phyloP scores from a whole-genome alignment of 2,888 invertebrate species.

The Brachycybe producta region DNA sequence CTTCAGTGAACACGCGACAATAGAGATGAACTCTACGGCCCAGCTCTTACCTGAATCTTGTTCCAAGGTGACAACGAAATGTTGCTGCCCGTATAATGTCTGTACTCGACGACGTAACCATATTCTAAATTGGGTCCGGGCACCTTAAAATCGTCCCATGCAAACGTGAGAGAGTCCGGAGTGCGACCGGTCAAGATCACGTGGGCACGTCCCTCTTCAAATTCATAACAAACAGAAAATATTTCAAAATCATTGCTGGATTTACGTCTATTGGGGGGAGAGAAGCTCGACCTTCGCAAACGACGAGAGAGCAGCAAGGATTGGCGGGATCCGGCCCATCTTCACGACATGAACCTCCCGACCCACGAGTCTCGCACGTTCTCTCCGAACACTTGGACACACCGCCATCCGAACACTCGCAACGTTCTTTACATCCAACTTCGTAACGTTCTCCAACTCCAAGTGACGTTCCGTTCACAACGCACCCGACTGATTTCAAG shows the following conservation, averaged over 20 bases:
- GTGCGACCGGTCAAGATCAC: constrained; percentile 27
- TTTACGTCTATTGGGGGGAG: too few relatives aligned
- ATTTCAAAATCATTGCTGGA: not conserved
- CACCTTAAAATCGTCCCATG: constrained; percentile 30
- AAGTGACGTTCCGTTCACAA: constrained; percentile 13
- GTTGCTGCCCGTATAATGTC: constrained; percentile 9
- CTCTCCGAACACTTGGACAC: constrained; percentile 54
- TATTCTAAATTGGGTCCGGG: constrained; percentile 24
- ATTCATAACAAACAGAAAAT: constrained; percentile 14
- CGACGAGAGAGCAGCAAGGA: constrained; percentile 19
- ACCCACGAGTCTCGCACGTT: not conserved
- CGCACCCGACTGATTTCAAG: constrained; percentile 17
- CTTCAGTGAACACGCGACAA: too few relatives aligned
- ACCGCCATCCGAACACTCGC: constrained; percentile 56
- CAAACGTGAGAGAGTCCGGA: constrained; percentile 26
- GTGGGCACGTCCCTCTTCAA: constrained; percentile 26
- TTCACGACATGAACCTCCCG: constrained; percentile 14
- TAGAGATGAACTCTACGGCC: not conserved
- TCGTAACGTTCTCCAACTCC: constrained; percentile 53
- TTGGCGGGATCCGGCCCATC: constrained; percentile 18
- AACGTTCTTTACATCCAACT: constrained; percentile 65
- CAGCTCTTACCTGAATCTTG: constrained; percentile 9
- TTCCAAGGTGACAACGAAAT: not conserved
- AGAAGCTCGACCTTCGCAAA: constrained; percentile 17
- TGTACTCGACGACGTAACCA: constrained; percentile 28